A percentile compares a stretch with the other conserved stretches of the same genome.
Conservation (phyloP, 64 coral and sea anemone species). For the Montipora capricornis region DNA sequence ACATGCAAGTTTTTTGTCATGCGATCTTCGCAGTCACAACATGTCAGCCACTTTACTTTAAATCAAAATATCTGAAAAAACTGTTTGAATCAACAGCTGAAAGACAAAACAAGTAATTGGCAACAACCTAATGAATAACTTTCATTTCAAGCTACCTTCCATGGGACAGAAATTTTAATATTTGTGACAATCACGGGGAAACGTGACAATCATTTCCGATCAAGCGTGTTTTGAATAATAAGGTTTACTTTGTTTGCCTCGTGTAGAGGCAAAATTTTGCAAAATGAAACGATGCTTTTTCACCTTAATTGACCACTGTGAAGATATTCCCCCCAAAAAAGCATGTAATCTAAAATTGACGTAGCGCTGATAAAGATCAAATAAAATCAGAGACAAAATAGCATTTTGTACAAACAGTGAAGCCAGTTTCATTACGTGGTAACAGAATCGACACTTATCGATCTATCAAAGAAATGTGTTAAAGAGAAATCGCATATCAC, state of each 20-base stretch:
- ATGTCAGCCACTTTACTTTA: not conserved
- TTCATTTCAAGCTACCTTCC: not conserved
- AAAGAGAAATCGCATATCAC: not conserved
- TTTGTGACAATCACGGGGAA: conserved; percentile 15
- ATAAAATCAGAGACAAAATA: not conserved
- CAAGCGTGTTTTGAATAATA: conserved; percentile 34
- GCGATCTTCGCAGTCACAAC: conserved; percentile 51
- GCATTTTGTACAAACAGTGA: conserved; percentile 31
- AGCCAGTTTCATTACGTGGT: conserved; percentile 19
- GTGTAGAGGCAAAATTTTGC: not conserved
- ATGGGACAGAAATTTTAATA: not conserved
- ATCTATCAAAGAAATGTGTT: conserved; percentile 5
- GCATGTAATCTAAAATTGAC: not conserved
- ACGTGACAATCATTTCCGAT: conserved; percentile 7
- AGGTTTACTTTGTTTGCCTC: not conserved
- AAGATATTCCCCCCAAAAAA: not conserved
- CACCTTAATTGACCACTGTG: not conserved
- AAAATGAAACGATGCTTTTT: not conserved
- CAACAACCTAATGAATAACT: not conserved
- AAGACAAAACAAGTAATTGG: not conserved
- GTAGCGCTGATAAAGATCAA: not conserved
- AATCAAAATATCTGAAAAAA: not conserved
- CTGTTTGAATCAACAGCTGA: not conserved
- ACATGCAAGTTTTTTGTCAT: not conserved
- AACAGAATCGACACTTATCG: conserved; percentile 16